phyloP scores from a whole-genome alignment of 2,113 vertebrate genomes.

The Hemiscyllium ocellatum region DNA sequence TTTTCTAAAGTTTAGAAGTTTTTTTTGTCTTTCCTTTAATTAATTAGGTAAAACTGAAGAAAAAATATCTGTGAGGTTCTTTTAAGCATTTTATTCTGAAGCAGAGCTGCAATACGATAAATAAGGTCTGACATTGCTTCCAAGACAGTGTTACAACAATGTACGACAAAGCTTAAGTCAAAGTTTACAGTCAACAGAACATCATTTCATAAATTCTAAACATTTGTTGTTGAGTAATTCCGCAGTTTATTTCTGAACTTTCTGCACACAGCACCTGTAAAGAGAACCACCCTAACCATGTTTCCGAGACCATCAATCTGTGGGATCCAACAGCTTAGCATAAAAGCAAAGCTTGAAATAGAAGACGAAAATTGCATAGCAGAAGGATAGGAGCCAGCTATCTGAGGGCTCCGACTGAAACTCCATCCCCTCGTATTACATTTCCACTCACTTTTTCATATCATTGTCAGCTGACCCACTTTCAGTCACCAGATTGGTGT shows the following conservation, averaged over 20 bases:
- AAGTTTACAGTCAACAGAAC: neutral
- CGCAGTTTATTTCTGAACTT: conserved; percentile 49
- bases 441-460: conserved; percentile 81
- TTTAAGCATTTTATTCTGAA: neutral
- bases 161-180: neutral
- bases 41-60: neutral
- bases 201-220: neutral
- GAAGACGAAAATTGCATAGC: conserved; percentile 98
- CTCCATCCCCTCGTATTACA: conserved; percentile 76
- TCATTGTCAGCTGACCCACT: conserved; percentile 82
- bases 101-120: neutral
- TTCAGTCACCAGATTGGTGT: conserved; percentile 71
- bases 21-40: neutral
- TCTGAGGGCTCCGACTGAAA: conserved; percentile 85
- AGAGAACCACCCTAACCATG: conserved; percentile 55
- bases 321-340: conserved; percentile 77
- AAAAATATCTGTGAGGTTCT: neutral
- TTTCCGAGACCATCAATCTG: conserved; percentile 66
- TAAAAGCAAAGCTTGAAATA: conserved; percentile 96
- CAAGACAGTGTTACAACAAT: neutral
- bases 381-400: conserved; percentile 81
- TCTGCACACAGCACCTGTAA: conserved; percentile 62
- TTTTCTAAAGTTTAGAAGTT: neutral
- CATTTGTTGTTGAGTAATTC: conserved; percentile 15
- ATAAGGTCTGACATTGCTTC: neutral